Evolutionary conservation across 2,888 invertebrate species (phyloP), one percentile per base, ranked within the genome.

Genomic region (Eupithecia abbreviata): DNA sequence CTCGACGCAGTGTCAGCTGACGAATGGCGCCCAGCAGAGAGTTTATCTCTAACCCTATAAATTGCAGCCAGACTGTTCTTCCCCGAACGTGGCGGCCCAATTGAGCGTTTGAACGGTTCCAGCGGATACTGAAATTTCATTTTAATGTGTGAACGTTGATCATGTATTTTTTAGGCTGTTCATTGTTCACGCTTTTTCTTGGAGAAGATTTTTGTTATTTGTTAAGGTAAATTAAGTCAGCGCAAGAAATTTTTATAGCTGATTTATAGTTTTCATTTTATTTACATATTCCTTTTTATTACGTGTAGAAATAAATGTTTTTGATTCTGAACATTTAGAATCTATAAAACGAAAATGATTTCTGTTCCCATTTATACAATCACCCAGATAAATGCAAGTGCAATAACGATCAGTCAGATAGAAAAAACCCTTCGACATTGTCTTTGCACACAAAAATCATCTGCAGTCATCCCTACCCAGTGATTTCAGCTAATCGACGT

Each of bases 21-120:
- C 86, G 89, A 88, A 92, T 88, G 88, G 90, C 85, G 88, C 88
- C 89, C 90, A 85, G 83, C 85, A 84, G 85, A 85, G 86, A 85
- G 93, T 90, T 92, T 92, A 93, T 93, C 93, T 89, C 88, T 85
- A 89, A 88, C 87, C 87, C 90, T 89, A 93, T 93, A 93, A 93
- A 93, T 93, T 89, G 84, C 81, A 86, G 84, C 82, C 85, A 85
- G 86, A 85, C 86, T 88, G 88, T 89, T 89, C 90, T 90, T 90
- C 89, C 85, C 78, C 80, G 79, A 79, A 79, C 79, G 77, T 84
- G 82, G 81, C 79, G 79, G 77, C 81, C 78, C 84, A 85, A 86
- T 85, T 85, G 85, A 83, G 82, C 82, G 79, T 69, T 77, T 69
- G 70, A 77, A 49, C 62, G 81, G 80, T 81, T 30, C 67, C 10